Evolutionary conservation across 2,797 vertebrate genomes (phyloP).

Genomic region (Hippoglossus hippoglossus): DNA sequence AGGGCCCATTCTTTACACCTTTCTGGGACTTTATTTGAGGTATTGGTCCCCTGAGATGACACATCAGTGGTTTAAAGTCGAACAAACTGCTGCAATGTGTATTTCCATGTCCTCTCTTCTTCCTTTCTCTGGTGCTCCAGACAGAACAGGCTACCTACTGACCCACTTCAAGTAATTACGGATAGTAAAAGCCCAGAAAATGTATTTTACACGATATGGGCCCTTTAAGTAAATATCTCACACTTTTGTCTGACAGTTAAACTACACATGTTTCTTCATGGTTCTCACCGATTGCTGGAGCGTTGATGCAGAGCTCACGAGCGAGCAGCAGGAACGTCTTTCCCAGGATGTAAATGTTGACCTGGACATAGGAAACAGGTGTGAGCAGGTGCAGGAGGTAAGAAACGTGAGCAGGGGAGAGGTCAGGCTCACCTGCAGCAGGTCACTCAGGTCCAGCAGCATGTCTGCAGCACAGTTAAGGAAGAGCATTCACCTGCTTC

Average conservation of each 20-base stretch:
- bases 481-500: slow-evolving; percentile 19
- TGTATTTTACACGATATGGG: too few relatives aligned
- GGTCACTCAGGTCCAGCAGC: slow-evolving; percentile 97
- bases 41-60: too few relatives aligned
- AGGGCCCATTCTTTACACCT: too few relatives aligned
- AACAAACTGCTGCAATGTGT: too few relatives aligned
- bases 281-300: slow-evolving; percentile 93
- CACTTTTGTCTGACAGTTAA: background rate
- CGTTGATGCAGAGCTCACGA: slow-evolving; percentile 98
- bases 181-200: too few relatives aligned
- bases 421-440: slow-evolving; percentile 90
- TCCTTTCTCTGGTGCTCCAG: too few relatives aligned
- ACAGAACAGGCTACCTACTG: too few relatives aligned
- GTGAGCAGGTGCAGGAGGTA: background rate
- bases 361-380: slow-evolving; percentile 78
- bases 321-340: slow-evolving; percentile 97
- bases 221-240: background rate
- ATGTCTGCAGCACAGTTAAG: slow-evolving; percentile 87
- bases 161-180: too few relatives aligned
- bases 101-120: too few relatives aligned
- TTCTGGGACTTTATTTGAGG: too few relatives aligned
- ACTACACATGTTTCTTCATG: too few relatives aligned
- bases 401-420: background rate
- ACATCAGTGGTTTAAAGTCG: too few relatives aligned
- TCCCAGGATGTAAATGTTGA: slow-evolving; percentile 97